Conservation (phyloP, 2,113 vertebrate species). For the Scartelaos histophorus region DNA sequence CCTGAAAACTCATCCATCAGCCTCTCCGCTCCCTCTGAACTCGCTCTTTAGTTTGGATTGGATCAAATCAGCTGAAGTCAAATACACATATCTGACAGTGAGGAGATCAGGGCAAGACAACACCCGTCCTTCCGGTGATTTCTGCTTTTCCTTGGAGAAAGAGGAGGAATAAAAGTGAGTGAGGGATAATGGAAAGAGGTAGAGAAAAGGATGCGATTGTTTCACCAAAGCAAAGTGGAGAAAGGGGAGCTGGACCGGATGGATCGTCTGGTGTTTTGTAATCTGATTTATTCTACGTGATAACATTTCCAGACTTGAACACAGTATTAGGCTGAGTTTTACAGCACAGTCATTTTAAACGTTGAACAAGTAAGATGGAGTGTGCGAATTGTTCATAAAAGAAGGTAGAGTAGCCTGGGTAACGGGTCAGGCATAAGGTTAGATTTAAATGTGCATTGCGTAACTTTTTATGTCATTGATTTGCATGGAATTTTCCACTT, state of each 20-base stretch:
- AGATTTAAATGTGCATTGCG: too few relatives aligned
- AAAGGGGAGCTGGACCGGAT: neutral
- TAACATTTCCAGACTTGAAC: constrained; percentile 1
- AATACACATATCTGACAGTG: constrained; percentile 30
- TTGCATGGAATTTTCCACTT: too few relatives aligned
- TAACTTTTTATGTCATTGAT: too few relatives aligned
- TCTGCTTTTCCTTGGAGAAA: neutral
- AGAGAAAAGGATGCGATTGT: too few relatives aligned
- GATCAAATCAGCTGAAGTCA: constrained; percentile 44
- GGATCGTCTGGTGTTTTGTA: neutral
- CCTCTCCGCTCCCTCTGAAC: constrained; percentile 14
- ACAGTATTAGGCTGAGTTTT: neutral
- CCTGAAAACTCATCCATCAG: constrained; percentile 66
- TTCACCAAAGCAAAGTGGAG: too few relatives aligned
- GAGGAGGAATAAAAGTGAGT: too few relatives aligned
- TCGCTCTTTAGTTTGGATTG: constrained; percentile 59
- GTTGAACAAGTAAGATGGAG: neutral
- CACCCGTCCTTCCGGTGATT: constrained; percentile 29
- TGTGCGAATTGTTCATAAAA: neutral
- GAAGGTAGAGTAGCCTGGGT: neutral
- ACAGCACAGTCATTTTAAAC: neutral
- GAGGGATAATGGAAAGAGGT: too few relatives aligned
- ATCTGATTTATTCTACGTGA: constrained; percentile 1
- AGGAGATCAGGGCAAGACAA: constrained; percentile 24
- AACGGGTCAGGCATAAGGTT: too few relatives aligned